Percentiles rank a stretch among this genome's conserved stretches.
Conservation (phyloP, 1,140 invertebrate species). For the Bombus balteatus region DNA sequence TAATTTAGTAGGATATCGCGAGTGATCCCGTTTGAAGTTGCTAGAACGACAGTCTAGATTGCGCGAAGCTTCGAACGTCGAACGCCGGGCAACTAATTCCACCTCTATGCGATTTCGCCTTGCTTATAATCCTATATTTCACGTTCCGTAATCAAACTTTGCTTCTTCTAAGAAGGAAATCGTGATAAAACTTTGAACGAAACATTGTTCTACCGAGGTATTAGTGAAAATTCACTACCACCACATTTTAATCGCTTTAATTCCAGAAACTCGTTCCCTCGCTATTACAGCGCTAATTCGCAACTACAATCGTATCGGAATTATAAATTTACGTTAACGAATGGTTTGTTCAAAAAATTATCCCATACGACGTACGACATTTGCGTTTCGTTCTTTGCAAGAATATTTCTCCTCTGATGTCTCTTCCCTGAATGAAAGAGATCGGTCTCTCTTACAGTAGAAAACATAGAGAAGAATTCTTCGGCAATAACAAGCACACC, state of each 20-base stretch:
- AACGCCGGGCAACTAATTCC: background rate
- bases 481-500: too few relatives aligned
- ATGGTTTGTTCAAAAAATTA: background rate
- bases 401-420: too few relatives aligned
- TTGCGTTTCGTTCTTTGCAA: background rate
- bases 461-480: too few relatives aligned
- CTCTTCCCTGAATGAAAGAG: too few relatives aligned
- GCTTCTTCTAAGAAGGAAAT: background rate
- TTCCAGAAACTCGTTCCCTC: background rate
- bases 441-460: too few relatives aligned
- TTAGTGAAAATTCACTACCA: background rate
- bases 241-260: background rate
- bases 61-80: background rate
- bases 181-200: slow-evolving; percentile 11
- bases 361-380: background rate
- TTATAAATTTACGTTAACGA: background rate
- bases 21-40: background rate
- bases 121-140: slow-evolving; percentile 27
- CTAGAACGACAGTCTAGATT: background rate
- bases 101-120: background rate
- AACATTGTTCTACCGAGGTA: background rate
- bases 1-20: background rate
- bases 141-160: background rate
- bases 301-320: background rate
- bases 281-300: background rate